Evolutionary conservation across 2,113 vertebrate genomes (phyloP).

Genomic region (Oncorhynchus nerka): DNA sequence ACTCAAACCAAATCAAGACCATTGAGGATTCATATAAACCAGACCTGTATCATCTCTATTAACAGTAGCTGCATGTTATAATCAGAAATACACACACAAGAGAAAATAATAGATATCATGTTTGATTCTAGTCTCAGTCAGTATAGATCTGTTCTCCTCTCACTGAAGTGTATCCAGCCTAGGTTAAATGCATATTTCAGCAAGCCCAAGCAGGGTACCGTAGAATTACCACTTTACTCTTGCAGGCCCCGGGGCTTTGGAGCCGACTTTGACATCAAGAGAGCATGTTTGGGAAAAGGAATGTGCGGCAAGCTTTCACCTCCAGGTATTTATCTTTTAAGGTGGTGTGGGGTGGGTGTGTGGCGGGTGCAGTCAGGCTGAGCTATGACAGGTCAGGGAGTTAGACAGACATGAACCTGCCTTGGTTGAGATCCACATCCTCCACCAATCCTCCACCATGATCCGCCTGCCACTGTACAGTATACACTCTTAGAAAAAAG

Average conservation of each 20-base stretch:
- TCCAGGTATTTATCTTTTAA: slow-evolving; percentile 90
- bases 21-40: background rate
- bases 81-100: slow-evolving; percentile 46
- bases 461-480: slow-evolving; percentile 17
- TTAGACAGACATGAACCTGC: slow-evolving; percentile 61
- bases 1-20: background rate
- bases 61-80: background rate
- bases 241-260: slow-evolving; percentile 84
- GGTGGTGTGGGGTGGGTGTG: slow-evolving; percentile 65
- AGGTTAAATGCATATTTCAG: slow-evolving; percentile 96
- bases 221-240: slow-evolving; percentile 87
- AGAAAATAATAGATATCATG: slow-evolving; percentile 40
- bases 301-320: slow-evolving; percentile 92
- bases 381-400: slow-evolving; percentile 68
- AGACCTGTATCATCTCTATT: background rate
- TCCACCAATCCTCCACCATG: slow-evolving; percentile 2
- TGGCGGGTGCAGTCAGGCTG: slow-evolving; percentile 62
- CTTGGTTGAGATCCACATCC: slow-evolving; percentile 37
- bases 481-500: background rate
- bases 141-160: slow-evolving; percentile 61
- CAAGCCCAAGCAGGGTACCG: slow-evolving; percentile 90
- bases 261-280: slow-evolving; percentile 90
- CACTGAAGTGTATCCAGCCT: slow-evolving; percentile 71
- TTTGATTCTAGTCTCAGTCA: slow-evolving; percentile 57
- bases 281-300: slow-evolving; percentile 91